Evolutionary conservation across 1,140 invertebrate genomes (phyloP).

Genomic region (Ridgeia piscesae): DNA sequence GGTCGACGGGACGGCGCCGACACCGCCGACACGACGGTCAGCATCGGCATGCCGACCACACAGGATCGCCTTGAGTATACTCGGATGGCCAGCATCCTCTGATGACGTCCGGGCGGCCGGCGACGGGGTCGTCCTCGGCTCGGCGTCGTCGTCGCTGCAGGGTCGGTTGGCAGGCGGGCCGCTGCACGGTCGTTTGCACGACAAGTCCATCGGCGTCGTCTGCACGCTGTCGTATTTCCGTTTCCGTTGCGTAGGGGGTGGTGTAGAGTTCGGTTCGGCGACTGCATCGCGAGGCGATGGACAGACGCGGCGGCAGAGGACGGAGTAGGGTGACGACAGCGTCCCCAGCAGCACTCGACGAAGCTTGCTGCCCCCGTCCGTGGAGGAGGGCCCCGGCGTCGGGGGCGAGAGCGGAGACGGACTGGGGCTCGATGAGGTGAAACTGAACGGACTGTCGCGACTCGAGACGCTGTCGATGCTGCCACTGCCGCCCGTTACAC

Average conservation of each 20-base stretch:
- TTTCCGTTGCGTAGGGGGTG: neutral
- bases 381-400: neutral
- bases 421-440: neutral
- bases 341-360: slow-evolving; percentile 2
- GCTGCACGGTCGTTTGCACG: slow-evolving; percentile 11
- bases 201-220: slow-evolving; percentile 24
- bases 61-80: slow-evolving; percentile 20
- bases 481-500: slow-evolving; percentile 7
- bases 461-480: slow-evolving; percentile 9
- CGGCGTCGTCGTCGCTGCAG: neutral
- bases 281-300: neutral
- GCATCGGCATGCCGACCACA: neutral
- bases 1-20: neutral
- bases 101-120: neutral
- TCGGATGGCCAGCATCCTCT: neutral
- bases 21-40: neutral
- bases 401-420: slow-evolving; percentile 2
- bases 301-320: neutral
- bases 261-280: neutral
- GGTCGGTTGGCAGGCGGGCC: neutral
- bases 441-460: neutral
- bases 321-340: neutral
- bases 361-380: slow-evolving; percentile 17
- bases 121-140: neutral
- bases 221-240: slow-evolving; percentile 8